A percentile compares a stretch with the other conserved stretches of the same genome.
These are phyloP conservation scores for Ruditapes philippinarum DNA, from an alignment of 1,140 invertebrate species.

Conservation along the genomic window DNA sequence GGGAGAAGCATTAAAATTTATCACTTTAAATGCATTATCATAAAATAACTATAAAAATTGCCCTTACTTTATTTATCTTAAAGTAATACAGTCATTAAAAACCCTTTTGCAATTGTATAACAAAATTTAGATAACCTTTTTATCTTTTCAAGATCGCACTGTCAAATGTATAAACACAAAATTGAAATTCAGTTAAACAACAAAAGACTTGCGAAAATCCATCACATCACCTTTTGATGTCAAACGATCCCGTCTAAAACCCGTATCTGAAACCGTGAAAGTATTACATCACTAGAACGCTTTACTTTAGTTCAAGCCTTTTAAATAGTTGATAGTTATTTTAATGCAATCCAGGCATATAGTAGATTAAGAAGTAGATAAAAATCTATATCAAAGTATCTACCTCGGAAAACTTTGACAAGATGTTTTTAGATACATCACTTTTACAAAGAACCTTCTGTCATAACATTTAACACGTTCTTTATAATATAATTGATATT, in stretches of 20 bases:
- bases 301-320: neutral
- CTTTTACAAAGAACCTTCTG: too few relatives aligned
- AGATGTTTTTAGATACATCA: too few relatives aligned
- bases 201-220: conserved; percentile 3
- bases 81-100: too few relatives aligned
- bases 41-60: neutral
- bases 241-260: too few relatives aligned
- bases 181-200: neutral
- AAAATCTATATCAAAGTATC: neutral
- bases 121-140: conserved; percentile 11
- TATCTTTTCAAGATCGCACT: neutral
- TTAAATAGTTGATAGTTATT: neutral
- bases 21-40: too few relatives aligned
- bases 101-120: neutral
- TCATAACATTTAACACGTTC: too few relatives aligned
- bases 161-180: neutral
- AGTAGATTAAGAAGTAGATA: neutral
- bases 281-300: neutral
- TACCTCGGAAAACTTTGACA: too few relatives aligned
- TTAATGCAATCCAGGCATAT: too few relatives aligned
- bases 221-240: neutral
- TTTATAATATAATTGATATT: too few relatives aligned
- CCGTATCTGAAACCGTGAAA: neutral
- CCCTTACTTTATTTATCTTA: too few relatives aligned
- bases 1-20: too few relatives aligned